Conservation (phyloP, 1,140 invertebrate genomes). For the Oscheius sp. region DNA sequence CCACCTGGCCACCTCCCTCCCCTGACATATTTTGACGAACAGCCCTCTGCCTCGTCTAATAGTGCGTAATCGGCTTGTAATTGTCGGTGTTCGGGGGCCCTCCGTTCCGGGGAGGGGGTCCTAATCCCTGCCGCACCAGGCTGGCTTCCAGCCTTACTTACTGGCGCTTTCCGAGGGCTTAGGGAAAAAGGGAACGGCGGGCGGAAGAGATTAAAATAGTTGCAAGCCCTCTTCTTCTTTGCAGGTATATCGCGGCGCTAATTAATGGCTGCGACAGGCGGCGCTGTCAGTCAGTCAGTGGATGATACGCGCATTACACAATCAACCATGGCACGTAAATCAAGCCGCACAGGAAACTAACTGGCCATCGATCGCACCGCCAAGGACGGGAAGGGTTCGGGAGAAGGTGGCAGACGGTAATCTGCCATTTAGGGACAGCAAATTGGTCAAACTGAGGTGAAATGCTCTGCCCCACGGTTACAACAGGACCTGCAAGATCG, state of each 20-base stretch:
- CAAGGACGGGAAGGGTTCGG: too few relatives aligned
- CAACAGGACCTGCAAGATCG: too few relatives aligned
- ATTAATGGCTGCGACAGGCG: conserved; percentile 7
- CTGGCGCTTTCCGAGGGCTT: neutral
- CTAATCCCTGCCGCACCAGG: neutral
- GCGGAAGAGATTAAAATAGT: neutral
- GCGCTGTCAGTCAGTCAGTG: conserved; percentile 1
- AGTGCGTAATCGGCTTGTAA: neutral
- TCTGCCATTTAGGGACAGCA: too few relatives aligned
- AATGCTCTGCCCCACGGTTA: too few relatives aligned
- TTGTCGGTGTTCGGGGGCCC: neutral
- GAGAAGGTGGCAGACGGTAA: too few relatives aligned
- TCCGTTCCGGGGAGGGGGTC: neutral
- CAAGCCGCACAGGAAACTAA: too few relatives aligned
- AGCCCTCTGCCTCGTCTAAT: neutral
- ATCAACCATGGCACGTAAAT: conserved; percentile 1
- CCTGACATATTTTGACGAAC: neutral
- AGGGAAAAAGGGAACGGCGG: neutral
- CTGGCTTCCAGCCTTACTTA: neutral
- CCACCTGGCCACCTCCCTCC: neutral
- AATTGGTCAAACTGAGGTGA: too few relatives aligned
- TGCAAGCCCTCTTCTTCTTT: too few relatives aligned
- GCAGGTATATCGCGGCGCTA: neutral
- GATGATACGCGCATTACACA: conserved; percentile 6
- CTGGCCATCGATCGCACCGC: too few relatives aligned